Base-by-base conservation (phyloP, 2,888 invertebrate species). In the Morpho helenor region DNA sequence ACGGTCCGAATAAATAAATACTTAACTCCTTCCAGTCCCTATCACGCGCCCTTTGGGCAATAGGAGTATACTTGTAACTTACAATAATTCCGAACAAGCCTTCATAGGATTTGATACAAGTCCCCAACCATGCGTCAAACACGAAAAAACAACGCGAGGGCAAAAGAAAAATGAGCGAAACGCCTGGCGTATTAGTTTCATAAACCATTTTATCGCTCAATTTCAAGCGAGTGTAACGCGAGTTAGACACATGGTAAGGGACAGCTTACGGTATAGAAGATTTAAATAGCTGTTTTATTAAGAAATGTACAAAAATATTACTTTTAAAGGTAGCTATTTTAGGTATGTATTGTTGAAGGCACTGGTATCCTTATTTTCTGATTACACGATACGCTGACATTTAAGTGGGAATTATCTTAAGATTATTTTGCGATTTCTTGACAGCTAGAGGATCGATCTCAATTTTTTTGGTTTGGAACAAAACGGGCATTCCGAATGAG, bases 281-380 rank as follows among this genome's bases (percentile, higher is more conserved):
- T 71, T 77, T 78, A 81, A 83, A 80, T 80, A 74, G 78, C 71
- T 49, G 58, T 64, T 77, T 79, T 76, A 75, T 70, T 78, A 81
- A 82, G 69, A 87, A 80, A 77, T 82, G 81, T 89, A 89, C 80
- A 88, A 89, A 89, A 89, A 89, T 88, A 90, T 87, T 73, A 79
- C 66, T 83, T 80, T 80, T 80, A 5, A 73, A 80, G 76, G 75
- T 84, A 83, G 61, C 49, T 60, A 61, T 83, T 80, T 78, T 82
- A 83, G 77, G 89, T 90, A 88, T 89, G 88, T 87, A 83, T 87
- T 82, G 83, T 84, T 76, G 76, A 90, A 90, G 90, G 90, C 90
- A 89, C 90, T 90, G 89, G 88, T 87, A 83, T 76, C 73, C 76
- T 79, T 82, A 79, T 68, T 67, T 74, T 23, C 54, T 79, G 82